Evolutionary conservation across 2,888 invertebrate genomes (phyloP), one percentile per base, ranked within the genome.

Genomic region (Linyphia triangularis): DNA sequence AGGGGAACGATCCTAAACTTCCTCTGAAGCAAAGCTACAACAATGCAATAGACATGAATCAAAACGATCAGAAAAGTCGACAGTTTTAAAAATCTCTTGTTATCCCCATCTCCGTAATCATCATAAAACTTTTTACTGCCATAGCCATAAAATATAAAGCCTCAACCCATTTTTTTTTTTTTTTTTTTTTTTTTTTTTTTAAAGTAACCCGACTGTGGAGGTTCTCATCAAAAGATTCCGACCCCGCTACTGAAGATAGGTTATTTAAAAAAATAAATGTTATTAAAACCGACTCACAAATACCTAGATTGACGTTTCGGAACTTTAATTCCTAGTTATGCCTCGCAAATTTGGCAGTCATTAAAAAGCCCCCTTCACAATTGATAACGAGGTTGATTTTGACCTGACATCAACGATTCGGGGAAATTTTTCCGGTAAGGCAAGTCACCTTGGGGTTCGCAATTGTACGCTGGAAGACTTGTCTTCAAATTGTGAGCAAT

Each of bases 61-160:
- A n/a, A n/a, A n/a, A n/a, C n/a, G n/a, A n/a, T n/a, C n/a, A n/a
- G n/a, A n/a, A n/a, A n/a, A n/a, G n/a, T n/a, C n/a, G n/a, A n/a
- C n/a, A n/a, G n/a, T n/a, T n/a, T n/a, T n/a, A n/a, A n/a, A n/a
- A n/a, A n/a, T n/a, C n/a, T 9, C 33, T 33, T 33, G 33, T 33
- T 33, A 33, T 33, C 33, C 5, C 28, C 59, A 73, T 16, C 28
- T 22, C 43, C 57, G 28, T 19, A 33, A 73, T 59, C 28, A 51
- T 59, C 73, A 57, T 73, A 73, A 73, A 73, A n/a, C 1, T 33
- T 57, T 73, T 73, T 73, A 73, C 51, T 26, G 51, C 19, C 19
- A 2, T n/a, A 13, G 4, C 73, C 24, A 57, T 73, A 73, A 73
- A 73, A 57, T 33, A 77, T 40, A 37, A 30, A 28, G 63, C 28